These are phyloP conservation scores for Trichoplusia ni DNA, from an alignment of 1,140 invertebrate species.

Conservation along the genomic window DNA sequence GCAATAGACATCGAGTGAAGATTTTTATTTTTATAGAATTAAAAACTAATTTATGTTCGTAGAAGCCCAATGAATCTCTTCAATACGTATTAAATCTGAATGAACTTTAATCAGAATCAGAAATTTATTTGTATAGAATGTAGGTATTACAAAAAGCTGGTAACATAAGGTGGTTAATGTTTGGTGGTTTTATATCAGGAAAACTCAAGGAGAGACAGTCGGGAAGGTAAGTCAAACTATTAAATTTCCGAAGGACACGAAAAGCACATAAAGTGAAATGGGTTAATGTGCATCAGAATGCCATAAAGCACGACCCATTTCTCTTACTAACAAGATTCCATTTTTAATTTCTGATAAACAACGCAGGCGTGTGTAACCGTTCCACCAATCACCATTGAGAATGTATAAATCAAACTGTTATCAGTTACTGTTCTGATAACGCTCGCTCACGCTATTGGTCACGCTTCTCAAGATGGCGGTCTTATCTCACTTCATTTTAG, in stretches of 20 bases:
- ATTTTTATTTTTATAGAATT: too few relatives aligned
- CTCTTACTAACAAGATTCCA: constrained; percentile 55
- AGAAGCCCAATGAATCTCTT: too few relatives aligned
- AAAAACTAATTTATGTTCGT: too few relatives aligned
- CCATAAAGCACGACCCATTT: constrained; percentile 59
- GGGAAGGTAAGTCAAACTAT: too few relatives aligned
- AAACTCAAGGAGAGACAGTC: too few relatives aligned
- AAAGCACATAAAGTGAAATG: background rate
- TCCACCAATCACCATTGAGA: constrained; percentile 58
- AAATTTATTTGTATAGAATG: too few relatives aligned
- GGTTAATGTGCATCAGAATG: constrained; percentile 35
- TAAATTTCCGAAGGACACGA: background rate
- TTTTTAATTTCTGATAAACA: constrained; percentile 60
- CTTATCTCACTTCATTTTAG: constrained; percentile 58
- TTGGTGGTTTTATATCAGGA: too few relatives aligned
- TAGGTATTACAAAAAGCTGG: too few relatives aligned
- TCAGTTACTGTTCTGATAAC: constrained; percentile 63
- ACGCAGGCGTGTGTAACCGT: constrained; percentile 36
- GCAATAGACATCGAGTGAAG: too few relatives aligned
- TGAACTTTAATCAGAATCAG: too few relatives aligned
- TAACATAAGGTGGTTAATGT: too few relatives aligned
- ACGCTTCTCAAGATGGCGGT: constrained; percentile 68
- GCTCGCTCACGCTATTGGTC: constrained; percentile 60
- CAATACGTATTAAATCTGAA: too few relatives aligned
- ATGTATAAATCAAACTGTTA: constrained; percentile 72